phyloP scores from a whole-genome alignment of 1,140 invertebrate species.

The Trichonephila inaurata region DNA sequence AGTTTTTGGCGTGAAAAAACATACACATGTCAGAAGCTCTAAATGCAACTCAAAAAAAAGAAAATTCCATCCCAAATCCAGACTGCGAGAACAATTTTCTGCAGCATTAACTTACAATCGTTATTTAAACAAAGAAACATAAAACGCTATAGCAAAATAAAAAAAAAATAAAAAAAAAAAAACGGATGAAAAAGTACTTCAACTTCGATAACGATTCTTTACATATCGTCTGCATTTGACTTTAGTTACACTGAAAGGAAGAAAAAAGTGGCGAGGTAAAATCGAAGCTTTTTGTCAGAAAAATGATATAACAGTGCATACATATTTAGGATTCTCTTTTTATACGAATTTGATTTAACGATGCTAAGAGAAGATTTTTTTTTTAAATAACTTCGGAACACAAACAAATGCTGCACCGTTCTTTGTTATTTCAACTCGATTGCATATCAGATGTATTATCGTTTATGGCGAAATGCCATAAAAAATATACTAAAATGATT shows the following conservation, averaged over 20 bases:
- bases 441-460: slow-evolving; percentile 59
- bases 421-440: slow-evolving; percentile 45
- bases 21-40: not conserved
- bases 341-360: slow-evolving; percentile 54
- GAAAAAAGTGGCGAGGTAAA: not conserved
- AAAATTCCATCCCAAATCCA: not conserved
- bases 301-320: slow-evolving; percentile 47
- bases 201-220: slow-evolving; percentile 60
- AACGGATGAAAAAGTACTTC: slow-evolving; percentile 35
- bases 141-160: not conserved
- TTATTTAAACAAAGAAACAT: slow-evolving; percentile 52
- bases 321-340: slow-evolving; percentile 38
- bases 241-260: slow-evolving; percentile 29
- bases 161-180: too few species aligned
- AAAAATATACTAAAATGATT: slow-evolving; percentile 53
- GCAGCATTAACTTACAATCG: slow-evolving; percentile 62
- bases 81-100: slow-evolving; percentile 43
- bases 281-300: slow-evolving; percentile 18
- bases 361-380: not conserved
- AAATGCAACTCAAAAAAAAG: not conserved
- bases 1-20: not conserved
- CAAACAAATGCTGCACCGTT: not conserved
- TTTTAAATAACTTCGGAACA: not conserved
- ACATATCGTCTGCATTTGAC: slow-evolving; percentile 52
- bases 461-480: slow-evolving; percentile 26